These are phyloP conservation scores for Pseudonaja textilis DNA, from an alignment of 2,113 vertebrate genomes.

Conservation along the genomic window DNA sequence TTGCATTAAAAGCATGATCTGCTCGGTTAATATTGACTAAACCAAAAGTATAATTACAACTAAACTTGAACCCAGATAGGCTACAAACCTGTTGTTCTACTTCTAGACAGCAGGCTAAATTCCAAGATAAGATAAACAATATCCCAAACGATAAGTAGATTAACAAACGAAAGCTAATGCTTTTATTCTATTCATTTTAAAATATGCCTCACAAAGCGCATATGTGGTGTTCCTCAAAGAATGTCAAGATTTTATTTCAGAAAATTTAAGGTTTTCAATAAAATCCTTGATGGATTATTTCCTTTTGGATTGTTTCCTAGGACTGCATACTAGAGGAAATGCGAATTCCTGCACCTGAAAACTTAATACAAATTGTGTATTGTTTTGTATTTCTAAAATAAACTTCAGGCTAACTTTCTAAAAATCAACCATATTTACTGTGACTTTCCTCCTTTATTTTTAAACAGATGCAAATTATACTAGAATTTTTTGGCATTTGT, in stretches of 20 bases:
- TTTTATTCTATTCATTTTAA: neutral
- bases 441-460: neutral
- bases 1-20: constrained; percentile 4
- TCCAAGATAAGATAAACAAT: neutral
- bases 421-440: neutral
- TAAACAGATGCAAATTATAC: neutral
- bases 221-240: neutral
- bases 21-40: constrained; percentile 20
- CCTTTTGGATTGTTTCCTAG: no score
- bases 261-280: neutral
- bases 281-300: neutral
- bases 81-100: constrained; percentile 28
- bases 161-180: neutral
- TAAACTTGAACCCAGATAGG: constrained; percentile 27
- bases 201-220: neutral
- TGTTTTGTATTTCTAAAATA: neutral
- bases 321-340: no score
- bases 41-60: neutral
- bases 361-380: neutral
- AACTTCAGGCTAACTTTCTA: no score
- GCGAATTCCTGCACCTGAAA: neutral
- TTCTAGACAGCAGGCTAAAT: neutral
- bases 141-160: neutral
- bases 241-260: neutral
- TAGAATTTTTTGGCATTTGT: neutral